Evolutionary conservation across 2,888 invertebrate species (phyloP), one percentile per base, ranked within the genome.

Genomic region (Drosophila anceps): DNA sequence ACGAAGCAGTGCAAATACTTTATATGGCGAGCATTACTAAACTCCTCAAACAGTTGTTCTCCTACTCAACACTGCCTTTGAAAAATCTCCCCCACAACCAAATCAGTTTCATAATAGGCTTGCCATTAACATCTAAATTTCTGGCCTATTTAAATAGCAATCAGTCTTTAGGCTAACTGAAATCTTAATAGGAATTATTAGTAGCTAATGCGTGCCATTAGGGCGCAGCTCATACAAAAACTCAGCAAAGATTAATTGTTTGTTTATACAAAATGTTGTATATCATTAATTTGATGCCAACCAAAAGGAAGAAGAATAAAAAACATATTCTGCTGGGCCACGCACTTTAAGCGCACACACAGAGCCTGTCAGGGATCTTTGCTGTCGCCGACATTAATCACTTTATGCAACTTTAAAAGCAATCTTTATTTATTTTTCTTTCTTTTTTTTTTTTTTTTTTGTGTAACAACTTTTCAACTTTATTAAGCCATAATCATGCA

Each of bases 211-310:
- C 33, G 29, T 37, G 57, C 15, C 41, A 66, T 65, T 72, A 51
- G 50, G 35, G 43, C 20, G 18, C 31, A 15, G 48, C 33, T 54
- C 69, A 57, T 51, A 63, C 64, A 78, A 76, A 72, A 72, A 76
- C 80, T 15, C 54, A 69, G 71, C 62, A 33, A 82, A 86, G 85
- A 85, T 85, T 84, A 88, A 88, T 85, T 88, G 86, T 78, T 73
- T 75, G 75, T 57, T 41, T 75, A 79, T 78, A 73, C 73, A 73
- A 73, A 71, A 71, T 69, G 81, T 33, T 69, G 85, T 35, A 65
- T 64, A 68, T 81, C 85, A 85, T 88, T 88, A 88, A 85, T 85
- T 78, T 80, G 51, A 68, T 74, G 69, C 57, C 46, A 27, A 9
- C 6, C 37, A n/a, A 27, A 12, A 4, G 24, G 20, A 20, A 33